Evolutionary conservation across 2,797 vertebrate genomes (phyloP).

Genomic region (Valencia hispanica): DNA sequence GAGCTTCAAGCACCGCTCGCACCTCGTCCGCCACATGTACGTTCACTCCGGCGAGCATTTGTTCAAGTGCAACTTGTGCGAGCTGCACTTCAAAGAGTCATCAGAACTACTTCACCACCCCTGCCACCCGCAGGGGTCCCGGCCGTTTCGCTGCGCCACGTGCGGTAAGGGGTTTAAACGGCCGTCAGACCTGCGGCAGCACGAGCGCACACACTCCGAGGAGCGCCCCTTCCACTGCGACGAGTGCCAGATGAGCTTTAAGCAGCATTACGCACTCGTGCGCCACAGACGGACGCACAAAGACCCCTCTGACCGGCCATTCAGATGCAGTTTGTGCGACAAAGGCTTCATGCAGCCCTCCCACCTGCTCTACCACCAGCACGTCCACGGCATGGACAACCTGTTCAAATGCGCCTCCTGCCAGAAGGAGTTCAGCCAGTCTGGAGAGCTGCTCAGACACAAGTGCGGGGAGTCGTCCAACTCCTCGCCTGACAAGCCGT

Average conservation of each 20-base stretch:
- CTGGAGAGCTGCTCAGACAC: constrained; percentile 93
- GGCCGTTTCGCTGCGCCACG: constrained; percentile 92
- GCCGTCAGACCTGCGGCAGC: constrained; percentile 94
- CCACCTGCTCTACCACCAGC: constrained; percentile 96
- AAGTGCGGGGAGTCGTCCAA: constrained; percentile 86
- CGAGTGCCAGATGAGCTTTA: constrained; percentile 99
- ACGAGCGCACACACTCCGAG: constrained; percentile 95
- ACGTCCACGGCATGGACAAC: constrained; percentile 95
- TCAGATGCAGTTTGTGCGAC: constrained; percentile 96
- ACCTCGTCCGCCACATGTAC: constrained; percentile 98
- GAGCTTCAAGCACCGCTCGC: constrained; percentile 98
- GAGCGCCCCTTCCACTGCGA: constrained; percentile 99
- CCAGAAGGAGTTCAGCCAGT: constrained; percentile 97
- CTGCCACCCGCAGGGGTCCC: constrained; percentile 93
- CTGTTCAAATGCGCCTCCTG: constrained; percentile 97
- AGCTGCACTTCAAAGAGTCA: constrained; percentile 97
- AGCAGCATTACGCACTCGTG: constrained; percentile 95
- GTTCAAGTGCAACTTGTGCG: constrained; percentile 95
- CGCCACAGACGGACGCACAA: constrained; percentile 96
- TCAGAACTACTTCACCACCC: constrained; percentile 97
- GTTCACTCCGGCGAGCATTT: constrained; percentile 95
- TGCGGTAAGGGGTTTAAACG: constrained; percentile 97
- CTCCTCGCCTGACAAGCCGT: constrained; percentile 90
- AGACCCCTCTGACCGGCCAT: constrained; percentile 85
- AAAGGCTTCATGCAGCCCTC: constrained; percentile 97